Percentiles rank a stretch among this genome's conserved stretches.
Conservation (phyloP, 2,797 vertebrate species). For the Gymnothorax javanicus region DNA sequence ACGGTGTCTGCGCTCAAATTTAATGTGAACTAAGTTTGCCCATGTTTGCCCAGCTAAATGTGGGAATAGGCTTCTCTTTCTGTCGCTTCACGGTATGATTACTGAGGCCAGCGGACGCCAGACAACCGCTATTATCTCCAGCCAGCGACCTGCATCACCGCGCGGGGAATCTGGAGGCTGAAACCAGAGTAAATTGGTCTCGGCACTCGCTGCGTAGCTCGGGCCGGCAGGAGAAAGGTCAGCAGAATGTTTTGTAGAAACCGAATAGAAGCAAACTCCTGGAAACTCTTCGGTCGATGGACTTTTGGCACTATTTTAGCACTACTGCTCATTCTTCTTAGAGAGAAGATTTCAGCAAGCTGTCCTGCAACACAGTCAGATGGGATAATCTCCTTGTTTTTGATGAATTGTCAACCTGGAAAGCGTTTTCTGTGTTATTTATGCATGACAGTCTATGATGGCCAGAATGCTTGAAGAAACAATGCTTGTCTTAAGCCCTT, state of each 20-base stretch:
- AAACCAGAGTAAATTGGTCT: not conserved
- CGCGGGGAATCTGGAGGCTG: not conserved
- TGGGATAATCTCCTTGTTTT: not conserved
- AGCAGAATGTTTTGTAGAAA: not conserved
- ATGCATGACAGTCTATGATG: not conserved
- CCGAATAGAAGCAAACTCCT: not conserved
- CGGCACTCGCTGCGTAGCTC: not conserved
- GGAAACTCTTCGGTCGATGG: not conserved
- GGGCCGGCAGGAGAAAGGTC: not conserved
- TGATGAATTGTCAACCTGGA: not conserved
- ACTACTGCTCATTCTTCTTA: not conserved
- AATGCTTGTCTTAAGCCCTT: not conserved
- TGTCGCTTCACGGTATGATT: not conserved
- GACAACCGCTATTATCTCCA: slow-evolving; percentile 11
- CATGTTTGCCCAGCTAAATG: not conserved
- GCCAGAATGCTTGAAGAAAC: not conserved
- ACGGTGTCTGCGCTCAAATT: not conserved
- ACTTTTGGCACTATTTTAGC: not conserved
- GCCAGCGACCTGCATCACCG: slow-evolving; percentile 10
- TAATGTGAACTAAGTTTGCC: not conserved
- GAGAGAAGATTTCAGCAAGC: not conserved
- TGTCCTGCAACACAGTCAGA: not conserved
- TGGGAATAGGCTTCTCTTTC: not conserved
- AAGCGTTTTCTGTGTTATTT: not conserved
- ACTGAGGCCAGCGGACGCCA: not conserved